Conservation (phyloP, 2,797 vertebrate genomes). For the Spondyliosoma cantharus region DNA sequence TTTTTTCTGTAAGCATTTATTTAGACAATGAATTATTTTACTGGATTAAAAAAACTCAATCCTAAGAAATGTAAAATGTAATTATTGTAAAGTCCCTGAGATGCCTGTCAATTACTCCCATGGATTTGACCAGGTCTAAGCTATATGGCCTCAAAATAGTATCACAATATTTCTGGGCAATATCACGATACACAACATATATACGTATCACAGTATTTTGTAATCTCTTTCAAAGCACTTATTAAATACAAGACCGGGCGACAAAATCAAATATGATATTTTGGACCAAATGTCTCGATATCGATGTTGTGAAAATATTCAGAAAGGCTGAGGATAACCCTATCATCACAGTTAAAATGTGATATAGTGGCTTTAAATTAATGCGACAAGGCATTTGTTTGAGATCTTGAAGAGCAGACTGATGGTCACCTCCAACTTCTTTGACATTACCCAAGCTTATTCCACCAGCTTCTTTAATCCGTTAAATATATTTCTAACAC, state of each 20-base stretch:
- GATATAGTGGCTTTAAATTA: not conserved
- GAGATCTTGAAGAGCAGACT: not conserved
- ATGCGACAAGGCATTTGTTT: not conserved
- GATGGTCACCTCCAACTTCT: not conserved
- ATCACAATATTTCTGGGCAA: too few species aligned
- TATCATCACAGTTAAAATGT: not conserved
- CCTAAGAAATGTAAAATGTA: too few species aligned
- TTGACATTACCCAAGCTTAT: too few species aligned
- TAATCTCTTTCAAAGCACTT: too few species aligned
- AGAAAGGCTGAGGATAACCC: too few species aligned
- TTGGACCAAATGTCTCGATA: too few species aligned
- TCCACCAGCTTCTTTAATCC: not conserved
- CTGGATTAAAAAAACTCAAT: not conserved
- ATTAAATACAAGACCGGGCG: too few species aligned
- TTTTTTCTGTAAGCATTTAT: not conserved
- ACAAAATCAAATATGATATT: too few species aligned
- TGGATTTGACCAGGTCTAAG: not conserved
- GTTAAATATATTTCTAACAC: not conserved
- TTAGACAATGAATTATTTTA: not conserved
- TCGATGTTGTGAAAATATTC: too few species aligned
- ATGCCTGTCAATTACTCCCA: not conserved
- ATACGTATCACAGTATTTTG: too few species aligned
- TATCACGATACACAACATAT: too few species aligned
- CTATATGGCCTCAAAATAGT: too few species aligned
- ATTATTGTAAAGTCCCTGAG: not conserved